These are phyloP conservation scores for Aleiodes leptofemur DNA, from an alignment of 2,888 invertebrate genomes.

Conservation along the genomic window DNA sequence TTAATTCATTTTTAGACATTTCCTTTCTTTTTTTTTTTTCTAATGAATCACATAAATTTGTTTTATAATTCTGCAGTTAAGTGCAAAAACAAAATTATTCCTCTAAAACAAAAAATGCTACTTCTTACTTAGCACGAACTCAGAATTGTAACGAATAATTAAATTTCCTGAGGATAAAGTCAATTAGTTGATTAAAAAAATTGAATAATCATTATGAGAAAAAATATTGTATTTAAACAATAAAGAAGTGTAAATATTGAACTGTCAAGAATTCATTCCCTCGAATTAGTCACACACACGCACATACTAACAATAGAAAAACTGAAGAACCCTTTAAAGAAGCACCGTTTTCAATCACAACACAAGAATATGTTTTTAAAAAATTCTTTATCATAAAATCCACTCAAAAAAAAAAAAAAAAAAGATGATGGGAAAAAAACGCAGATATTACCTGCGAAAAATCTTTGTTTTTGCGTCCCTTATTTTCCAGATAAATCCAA, in stretches of 20 bases:
- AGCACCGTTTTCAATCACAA: too few species aligned
- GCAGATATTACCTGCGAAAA: slow-evolving; percentile 53
- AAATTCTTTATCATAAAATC: too few species aligned
- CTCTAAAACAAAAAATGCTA: too few species aligned
- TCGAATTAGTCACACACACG: slow-evolving; percentile 21
- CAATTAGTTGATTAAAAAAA: not conserved
- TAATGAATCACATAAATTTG: too few species aligned
- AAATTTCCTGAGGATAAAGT: too few species aligned
- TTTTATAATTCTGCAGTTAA: too few species aligned
- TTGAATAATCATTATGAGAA: slow-evolving; percentile 19
- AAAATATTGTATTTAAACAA: slow-evolving; percentile 63
- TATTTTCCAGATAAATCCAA: slow-evolving; percentile 59
- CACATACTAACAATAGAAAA: not conserved
- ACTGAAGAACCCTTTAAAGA: too few species aligned
- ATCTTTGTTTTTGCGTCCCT: slow-evolving; percentile 55
- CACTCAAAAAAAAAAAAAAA: not conserved
- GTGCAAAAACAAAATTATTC: too few species aligned
- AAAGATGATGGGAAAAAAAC: slow-evolving; percentile 42
- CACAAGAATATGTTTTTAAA: too few species aligned
- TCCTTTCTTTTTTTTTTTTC: too few species aligned
- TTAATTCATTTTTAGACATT: slow-evolving; percentile 35
- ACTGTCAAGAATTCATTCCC: slow-evolving; percentile 13
- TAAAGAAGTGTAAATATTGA: slow-evolving; percentile 67
- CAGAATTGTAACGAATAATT: too few species aligned
- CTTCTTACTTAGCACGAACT: too few species aligned